These are phyloP conservation scores for Austrofundulus limnaeus DNA, from an alignment of 2,113 vertebrate genomes.

Conservation along the genomic window DNA sequence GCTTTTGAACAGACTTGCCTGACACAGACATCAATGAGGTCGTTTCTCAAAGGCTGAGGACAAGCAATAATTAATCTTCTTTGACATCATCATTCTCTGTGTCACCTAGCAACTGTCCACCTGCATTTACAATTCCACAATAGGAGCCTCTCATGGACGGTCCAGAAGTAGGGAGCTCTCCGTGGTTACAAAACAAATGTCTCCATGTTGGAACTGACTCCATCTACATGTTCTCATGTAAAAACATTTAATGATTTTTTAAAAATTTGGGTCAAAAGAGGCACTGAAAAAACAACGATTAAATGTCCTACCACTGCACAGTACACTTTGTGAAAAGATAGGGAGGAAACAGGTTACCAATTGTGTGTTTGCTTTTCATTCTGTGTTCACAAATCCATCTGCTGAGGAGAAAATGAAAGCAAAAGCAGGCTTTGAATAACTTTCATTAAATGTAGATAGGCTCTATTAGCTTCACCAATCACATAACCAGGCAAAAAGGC, in stretches of 20 bases:
- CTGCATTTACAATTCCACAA: slow-evolving; percentile 58
- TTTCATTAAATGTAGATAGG: slow-evolving; percentile 50
- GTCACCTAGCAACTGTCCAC: slow-evolving; percentile 66
- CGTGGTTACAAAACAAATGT: slow-evolving; percentile 10
- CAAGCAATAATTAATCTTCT: slow-evolving; percentile 64
- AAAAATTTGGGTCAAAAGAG: neutral
- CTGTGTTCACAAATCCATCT: slow-evolving; percentile 25
- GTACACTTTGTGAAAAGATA: neutral
- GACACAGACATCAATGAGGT: slow-evolving; percentile 61
- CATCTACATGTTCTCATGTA: neutral
- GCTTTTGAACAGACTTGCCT: slow-evolving; percentile 44
- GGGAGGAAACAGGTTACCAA: slow-evolving; percentile 3
- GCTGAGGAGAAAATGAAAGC: slow-evolving; percentile 33
- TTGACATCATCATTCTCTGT: slow-evolving; percentile 64
- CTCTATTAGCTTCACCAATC: slow-evolving; percentile 40
- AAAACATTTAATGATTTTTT: neutral
- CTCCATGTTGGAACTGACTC: neutral
- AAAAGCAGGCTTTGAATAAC: slow-evolving; percentile 45
- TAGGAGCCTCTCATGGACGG: slow-evolving; percentile 19
- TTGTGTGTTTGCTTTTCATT: slow-evolving; percentile 29
- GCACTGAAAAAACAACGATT: neutral
- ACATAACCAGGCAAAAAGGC: slow-evolving; percentile 19
- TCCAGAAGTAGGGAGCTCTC: neutral
- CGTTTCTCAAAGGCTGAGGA: slow-evolving; percentile 40
- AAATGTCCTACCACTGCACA: neutral